Percentiles rank a stretch among this genome's conserved stretches.
phyloP scores from a whole-genome alignment of 2,888 invertebrate species.

The Spisula subtruncata region DNA sequence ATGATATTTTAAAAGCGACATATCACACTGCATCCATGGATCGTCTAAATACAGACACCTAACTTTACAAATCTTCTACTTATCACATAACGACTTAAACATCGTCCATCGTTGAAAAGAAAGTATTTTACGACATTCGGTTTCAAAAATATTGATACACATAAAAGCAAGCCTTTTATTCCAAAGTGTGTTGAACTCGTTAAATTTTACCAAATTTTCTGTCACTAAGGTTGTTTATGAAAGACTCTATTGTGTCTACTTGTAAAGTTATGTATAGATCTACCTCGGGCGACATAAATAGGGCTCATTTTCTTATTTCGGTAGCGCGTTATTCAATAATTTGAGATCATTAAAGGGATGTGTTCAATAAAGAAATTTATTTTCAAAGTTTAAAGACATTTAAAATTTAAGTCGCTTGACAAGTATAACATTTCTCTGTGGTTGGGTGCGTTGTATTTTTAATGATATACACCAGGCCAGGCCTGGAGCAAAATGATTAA shows the following conservation, averaged over 20 bases:
- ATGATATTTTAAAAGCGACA: background rate
- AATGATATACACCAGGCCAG: no score
- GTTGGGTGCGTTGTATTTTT: no score
- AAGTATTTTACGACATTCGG: background rate
- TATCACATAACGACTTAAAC: background rate
- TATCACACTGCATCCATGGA: background rate
- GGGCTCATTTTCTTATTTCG: constrained; percentile 7
- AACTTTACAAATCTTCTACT: background rate
- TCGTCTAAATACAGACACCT: background rate
- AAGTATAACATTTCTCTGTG: no score
- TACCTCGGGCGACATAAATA: constrained; percentile 2
- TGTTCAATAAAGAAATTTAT: background rate
- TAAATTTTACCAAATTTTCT: constrained; percentile 22
- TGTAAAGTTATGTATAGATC: constrained; percentile 5
- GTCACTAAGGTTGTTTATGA: constrained; percentile 28
- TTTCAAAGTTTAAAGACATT: no score
- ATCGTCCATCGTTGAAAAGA: background rate
- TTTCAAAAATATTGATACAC: background rate
- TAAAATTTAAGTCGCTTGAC: no score
- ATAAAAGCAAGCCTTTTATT: background rate
- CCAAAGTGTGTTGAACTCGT: constrained; percentile 13
- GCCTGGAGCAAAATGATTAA: no score
- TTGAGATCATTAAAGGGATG: background rate
- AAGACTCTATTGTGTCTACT: constrained; percentile 36
- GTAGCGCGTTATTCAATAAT: background rate